phyloP scores from a whole-genome alignment of 2,888 invertebrate genomes.

The Xylophagus ater region DNA sequence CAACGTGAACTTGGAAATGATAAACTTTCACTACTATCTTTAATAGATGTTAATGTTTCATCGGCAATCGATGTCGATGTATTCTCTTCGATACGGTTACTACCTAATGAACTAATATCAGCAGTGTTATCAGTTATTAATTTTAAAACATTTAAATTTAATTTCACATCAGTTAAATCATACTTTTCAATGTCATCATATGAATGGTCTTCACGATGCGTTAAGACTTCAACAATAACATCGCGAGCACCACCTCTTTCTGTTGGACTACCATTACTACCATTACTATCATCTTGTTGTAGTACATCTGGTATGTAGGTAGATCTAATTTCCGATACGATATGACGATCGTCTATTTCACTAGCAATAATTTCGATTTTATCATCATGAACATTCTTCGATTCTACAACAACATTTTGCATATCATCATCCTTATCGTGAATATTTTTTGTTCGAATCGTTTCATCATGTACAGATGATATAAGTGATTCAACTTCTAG shows the following conservation, averaged over 20 bases:
- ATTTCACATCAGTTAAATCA: too few species aligned
- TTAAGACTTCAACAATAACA: conserved; percentile 33
- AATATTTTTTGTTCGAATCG: too few species aligned
- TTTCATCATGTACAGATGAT: too few species aligned
- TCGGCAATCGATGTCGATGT: conserved; percentile 23
- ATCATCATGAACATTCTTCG: too few species aligned
- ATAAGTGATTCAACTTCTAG: too few species aligned
- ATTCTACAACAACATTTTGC: too few species aligned
- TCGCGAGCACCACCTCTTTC: conserved; percentile 22
- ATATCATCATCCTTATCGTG: too few species aligned
- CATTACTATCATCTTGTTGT: conserved; percentile 31
- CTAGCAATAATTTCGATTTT: too few species aligned
- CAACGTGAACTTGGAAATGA: conserved; percentile 37
- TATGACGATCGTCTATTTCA: too few species aligned
- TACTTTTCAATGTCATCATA: conserved; percentile 19
- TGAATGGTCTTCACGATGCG: conserved; percentile 23
- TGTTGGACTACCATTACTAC: conserved; percentile 27
- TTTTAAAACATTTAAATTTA: too few species aligned
- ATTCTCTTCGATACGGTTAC: conserved; percentile 15
- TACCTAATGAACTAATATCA: conserved; percentile 10
- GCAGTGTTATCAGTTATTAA: conserved; percentile 13
- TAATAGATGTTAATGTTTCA: conserved; percentile 34
- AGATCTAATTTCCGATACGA: too few species aligned
- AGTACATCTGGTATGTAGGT: too few species aligned
- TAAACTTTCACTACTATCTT: conserved; percentile 35